Percentiles rank a stretch among this genome's conserved stretches.
phyloP scores from a whole-genome alignment of 2,888 invertebrate species.

The Druceiella hillmani region DNA sequence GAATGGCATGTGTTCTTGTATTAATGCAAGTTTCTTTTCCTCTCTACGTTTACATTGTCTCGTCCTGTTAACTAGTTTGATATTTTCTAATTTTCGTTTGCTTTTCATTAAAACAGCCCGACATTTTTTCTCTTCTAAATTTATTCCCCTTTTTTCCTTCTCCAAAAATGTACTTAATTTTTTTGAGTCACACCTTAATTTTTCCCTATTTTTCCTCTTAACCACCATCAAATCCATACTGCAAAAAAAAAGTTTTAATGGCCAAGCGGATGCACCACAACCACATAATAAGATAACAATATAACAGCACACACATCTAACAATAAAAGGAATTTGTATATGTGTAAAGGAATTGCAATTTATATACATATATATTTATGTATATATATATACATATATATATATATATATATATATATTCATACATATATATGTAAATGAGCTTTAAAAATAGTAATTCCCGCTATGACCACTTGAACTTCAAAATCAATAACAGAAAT shows the following conservation, averaged over 20 bases:
- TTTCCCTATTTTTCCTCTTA: not conserved
- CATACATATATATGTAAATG: no score
- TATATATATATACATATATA: no score
- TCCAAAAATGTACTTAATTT: not conserved
- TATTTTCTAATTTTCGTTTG: not conserved
- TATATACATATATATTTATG: no score
- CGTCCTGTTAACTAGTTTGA: not conserved
- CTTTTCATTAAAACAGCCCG: not conserved
- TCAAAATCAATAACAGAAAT: no score
- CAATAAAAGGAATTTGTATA: no score
- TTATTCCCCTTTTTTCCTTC: not conserved
- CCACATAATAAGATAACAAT: no score
- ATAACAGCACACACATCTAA: no score
- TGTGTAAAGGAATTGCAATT: no score
- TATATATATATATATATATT: no score
- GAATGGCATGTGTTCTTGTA: not conserved
- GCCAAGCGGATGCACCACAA: no score
- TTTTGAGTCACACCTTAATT: not conserved
- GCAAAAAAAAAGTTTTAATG: constrained; percentile 1
- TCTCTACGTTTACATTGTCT: not conserved
- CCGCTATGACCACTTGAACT: no score
- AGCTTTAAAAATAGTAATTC: no score
- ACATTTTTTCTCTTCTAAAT: not conserved
- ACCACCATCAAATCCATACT: not conserved
- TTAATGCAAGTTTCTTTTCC: not conserved